Base-by-base conservation (phyloP, 2,888 invertebrate species). In the Anthophora plumipes region DNA sequence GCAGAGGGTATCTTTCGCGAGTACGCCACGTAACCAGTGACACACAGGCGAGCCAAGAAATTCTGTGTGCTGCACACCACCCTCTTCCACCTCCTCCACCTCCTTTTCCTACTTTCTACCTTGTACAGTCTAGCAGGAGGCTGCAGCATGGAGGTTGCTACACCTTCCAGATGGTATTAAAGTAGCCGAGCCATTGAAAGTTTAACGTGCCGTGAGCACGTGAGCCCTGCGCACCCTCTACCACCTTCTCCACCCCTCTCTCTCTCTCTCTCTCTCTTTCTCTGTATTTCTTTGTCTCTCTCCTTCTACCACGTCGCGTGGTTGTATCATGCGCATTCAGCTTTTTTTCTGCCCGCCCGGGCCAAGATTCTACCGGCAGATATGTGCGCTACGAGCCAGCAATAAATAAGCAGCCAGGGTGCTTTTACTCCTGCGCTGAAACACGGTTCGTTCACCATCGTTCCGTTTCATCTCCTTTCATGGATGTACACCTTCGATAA, bases 121-220 rank as follows among this genome's bases (percentile, higher is more conserved):
- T 37, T 20, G n/a, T n/a, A 50, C n/a, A 50, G n/a, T 50, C n/a
- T n/a, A 50, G 48, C 64, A 31, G 66, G 25, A 12, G 41, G 41
- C 39, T 48, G 46, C 55, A 50, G 74, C 43, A 77, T 50, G 57
- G 64, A 41, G 20, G 25, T 48, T 43, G 64, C 60, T 81, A 67
- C 84, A 72, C 77, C 82, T 80, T 80, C 69, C 76, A 80, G 85
- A 84, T 85, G 82, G 82, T 84, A 87, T 85, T 86, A 90, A 89
- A 89, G 88, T 88, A 87, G 85, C 86, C 84, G 76, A 83, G 74
- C 87, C 85, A 90, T 90, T 89, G 90, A 90, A 90, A 89, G 85
- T 89, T 90, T 89, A 90, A 90, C 89, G 88, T 89, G 85, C 85
- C 88, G 85, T 90, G 87, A 90, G 89, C 86, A 88, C 86, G 87